Percentiles rank a stretch among this genome's conserved stretches.
Evolutionary conservation across 2,113 vertebrate species (phyloP).

Genomic region (Callipepla squamata): DNA sequence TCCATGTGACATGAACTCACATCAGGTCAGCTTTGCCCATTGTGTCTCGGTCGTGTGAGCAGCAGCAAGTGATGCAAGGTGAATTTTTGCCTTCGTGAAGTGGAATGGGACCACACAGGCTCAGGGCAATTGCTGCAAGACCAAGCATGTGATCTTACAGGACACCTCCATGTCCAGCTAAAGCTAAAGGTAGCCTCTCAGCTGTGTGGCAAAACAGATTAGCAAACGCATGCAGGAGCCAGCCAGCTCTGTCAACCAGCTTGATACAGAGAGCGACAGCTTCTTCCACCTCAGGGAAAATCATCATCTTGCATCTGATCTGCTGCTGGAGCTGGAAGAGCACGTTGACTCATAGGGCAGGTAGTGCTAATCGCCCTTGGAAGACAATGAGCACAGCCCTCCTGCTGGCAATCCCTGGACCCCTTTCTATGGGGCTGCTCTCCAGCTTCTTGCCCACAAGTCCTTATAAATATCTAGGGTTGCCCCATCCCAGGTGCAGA

Average conservation of each 20-base stretch:
- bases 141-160: fast-evolving
- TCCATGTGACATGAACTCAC: not conserved
- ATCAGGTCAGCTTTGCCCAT: fast-evolving
- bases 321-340: not conserved
- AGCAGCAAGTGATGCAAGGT: fast-evolving
- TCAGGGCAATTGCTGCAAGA: not conserved
- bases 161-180: not conserved
- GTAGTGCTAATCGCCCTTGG: not conserved
- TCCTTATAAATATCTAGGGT: not conserved
- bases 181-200: not conserved
- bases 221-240: not conserved
- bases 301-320: not conserved
- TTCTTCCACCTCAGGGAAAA: not conserved
- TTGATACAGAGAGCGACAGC: fast-evolving
- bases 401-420: not conserved
- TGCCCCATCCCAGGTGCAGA: not conserved
- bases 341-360: not conserved
- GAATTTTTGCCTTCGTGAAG: not conserved
- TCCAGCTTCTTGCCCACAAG: not conserved
- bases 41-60: fast-evolving
- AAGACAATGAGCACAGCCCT: not conserved
- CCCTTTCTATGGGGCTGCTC: not conserved
- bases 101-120: not conserved
- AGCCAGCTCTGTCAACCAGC: not conserved
- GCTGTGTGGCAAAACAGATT: not conserved